Conservation (phyloP, 2,113 vertebrate genomes). For the Apodemus sylvaticus region DNA sequence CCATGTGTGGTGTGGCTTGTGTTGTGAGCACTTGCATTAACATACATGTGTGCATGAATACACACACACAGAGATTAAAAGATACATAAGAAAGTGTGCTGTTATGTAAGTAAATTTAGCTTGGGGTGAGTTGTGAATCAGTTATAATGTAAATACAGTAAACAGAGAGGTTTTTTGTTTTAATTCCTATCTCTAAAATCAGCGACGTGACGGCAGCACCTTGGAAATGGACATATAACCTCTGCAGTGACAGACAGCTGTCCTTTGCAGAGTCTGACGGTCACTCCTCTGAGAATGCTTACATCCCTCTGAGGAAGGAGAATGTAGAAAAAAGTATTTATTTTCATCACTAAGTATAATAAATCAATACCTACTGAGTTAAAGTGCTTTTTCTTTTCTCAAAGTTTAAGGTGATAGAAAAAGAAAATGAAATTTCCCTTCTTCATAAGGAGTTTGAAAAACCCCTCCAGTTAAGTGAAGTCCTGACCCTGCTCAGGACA, state of each 20-base stretch:
- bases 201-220: background rate
- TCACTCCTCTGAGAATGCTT: background rate
- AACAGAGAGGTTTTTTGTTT: background rate
- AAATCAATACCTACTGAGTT: background rate
- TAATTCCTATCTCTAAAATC: background rate
- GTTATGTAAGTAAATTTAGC: background rate
- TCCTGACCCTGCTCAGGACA: background rate
- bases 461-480: background rate
- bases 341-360: background rate
- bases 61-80: background rate
- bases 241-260: background rate
- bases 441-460: background rate
- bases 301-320: background rate
- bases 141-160: background rate
- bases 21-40: background rate
- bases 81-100: background rate
- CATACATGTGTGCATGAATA: background rate
- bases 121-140: background rate
- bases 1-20: background rate
- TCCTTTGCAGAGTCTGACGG: background rate
- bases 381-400: background rate
- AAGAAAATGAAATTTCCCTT: background rate
- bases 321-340: background rate
- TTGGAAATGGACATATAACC: background rate
- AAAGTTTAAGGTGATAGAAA: background rate